Evolutionary conservation across 2,888 invertebrate genomes (phyloP), one percentile per base, ranked within the genome.

Genomic region (Troides helena): DNA sequence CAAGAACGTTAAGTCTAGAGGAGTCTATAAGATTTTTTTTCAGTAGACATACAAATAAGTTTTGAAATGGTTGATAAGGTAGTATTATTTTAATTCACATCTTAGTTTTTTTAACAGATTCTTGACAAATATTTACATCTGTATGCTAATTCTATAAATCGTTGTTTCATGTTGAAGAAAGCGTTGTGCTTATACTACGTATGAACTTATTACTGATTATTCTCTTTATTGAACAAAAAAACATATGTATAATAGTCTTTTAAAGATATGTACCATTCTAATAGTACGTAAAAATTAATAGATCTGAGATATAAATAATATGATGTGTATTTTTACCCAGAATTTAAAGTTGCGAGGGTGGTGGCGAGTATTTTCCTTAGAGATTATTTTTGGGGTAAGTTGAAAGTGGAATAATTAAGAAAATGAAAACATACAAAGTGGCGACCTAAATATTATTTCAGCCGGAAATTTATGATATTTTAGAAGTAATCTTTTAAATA

Each of bases 381-480:
- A 57, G 43, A 50, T 30, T 59, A 30, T 65, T 65, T 65, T 65
- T 59, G 25, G 65, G 46, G 30, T 7, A 59, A 18, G 58, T 59
- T n/a, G 59, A 46, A 43, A 59, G 46, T 30, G 10, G 43, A 65
- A 65, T 65, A 65, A 65, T 59, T 30, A 23, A 18, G 59, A 65
- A 65, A 59, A 65, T 50, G 65, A 25, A 46, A 65, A 58, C 43
- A 57, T 57, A 43, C 23, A 57, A 65, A 39, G 21, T 43, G 21
- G 58, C 59, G 65, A 59, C 59, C 65, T 59, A 65, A 1, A 65
- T 59, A 50, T 12, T 65, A 25, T 65, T 46, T 50, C 46, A 65
- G 65, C 57, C 23, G 57, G 65, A 65, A 65, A 65, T 39, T 65
- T 36, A 57, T 53, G 56, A 43, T 30, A 50, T 50, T 53, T 53